A percentile compares a stretch with the other conserved stretches of the same genome.
These are phyloP conservation scores for Podiceps cristatus DNA, from an alignment of 2,113 vertebrate genomes.

Conservation along the genomic window DNA sequence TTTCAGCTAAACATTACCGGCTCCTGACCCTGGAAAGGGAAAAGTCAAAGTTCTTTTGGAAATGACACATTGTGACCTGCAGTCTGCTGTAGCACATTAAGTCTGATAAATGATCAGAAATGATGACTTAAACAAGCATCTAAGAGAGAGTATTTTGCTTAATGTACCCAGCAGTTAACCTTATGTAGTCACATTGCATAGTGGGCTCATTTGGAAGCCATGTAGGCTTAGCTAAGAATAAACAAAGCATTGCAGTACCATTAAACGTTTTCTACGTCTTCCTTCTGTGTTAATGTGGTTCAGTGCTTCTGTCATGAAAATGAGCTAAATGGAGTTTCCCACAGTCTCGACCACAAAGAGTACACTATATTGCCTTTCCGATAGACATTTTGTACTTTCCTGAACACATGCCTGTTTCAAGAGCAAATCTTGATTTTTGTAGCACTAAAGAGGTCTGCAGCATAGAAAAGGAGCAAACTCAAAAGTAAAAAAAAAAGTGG, in stretches of 20 bases:
- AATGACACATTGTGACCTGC: slow-evolving; percentile 68
- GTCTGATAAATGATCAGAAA: slow-evolving; percentile 74
- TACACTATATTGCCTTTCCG: slow-evolving; percentile 41
- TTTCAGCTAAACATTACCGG: slow-evolving; percentile 51
- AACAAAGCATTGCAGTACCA: slow-evolving; percentile 44
- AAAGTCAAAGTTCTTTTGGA: slow-evolving; percentile 67
- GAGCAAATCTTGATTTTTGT: background rate
- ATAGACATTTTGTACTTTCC: slow-evolving; percentile 27
- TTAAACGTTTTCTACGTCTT: slow-evolving; percentile 56
- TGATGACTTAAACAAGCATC: slow-evolving; percentile 76
- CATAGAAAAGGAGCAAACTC: background rate
- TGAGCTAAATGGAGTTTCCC: slow-evolving; percentile 53
- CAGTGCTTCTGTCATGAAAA: slow-evolving; percentile 71
- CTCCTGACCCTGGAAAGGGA: slow-evolving; percentile 61
- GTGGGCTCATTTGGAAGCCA: slow-evolving; percentile 64
- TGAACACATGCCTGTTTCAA: slow-evolving; percentile 45
- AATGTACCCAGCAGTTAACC: slow-evolving; percentile 73
- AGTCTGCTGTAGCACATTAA: slow-evolving; percentile 73
- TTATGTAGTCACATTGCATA: slow-evolving; percentile 51
- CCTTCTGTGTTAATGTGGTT: slow-evolving; percentile 64
- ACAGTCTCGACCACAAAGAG: slow-evolving; percentile 70
- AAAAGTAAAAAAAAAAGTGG: background rate
- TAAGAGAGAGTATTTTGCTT: slow-evolving; percentile 66
- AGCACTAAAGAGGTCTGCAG: background rate
- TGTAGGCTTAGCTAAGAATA: slow-evolving; percentile 47